Percentiles rank a stretch among this genome's conserved stretches.
These are phyloP conservation scores for Equus quagga DNA, from an alignment of 2,113 vertebrate genomes.

Conservation along the genomic window DNA sequence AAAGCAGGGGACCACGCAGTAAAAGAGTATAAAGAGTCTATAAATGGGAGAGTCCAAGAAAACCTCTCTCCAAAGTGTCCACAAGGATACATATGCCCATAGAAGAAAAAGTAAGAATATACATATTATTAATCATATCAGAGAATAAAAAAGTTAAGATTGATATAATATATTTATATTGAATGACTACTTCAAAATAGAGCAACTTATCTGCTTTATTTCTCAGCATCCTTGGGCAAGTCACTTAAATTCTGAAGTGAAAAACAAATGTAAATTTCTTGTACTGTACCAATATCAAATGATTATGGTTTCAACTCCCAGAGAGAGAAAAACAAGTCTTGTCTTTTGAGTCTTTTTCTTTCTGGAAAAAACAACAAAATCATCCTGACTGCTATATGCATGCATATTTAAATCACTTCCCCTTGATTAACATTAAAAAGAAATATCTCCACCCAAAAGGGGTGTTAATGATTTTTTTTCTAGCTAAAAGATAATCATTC, in stretches of 20 bases:
- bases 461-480: conserved; percentile 62
- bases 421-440: conserved; percentile 83
- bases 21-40: conserved; percentile 83
- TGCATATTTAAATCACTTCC: conserved; percentile 80
- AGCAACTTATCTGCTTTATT: conserved; percentile 74
- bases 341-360: conserved; percentile 65
- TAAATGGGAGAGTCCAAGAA: conserved; percentile 82
- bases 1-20: conserved; percentile 70
- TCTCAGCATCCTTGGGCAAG: conserved; percentile 79
- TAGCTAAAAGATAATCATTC: conserved; percentile 81
- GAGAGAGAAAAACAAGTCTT: conserved; percentile 75
- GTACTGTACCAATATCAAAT: conserved; percentile 62
- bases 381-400: conserved; percentile 77
- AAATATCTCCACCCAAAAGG: conserved; percentile 79
- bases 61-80: conserved; percentile 81
- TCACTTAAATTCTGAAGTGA: conserved; percentile 73
- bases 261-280: conserved; percentile 65
- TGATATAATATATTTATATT: conserved; percentile 69
- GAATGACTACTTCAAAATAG: conserved; percentile 78
- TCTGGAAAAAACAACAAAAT: conserved; percentile 52
- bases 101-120: conserved; percentile 80
- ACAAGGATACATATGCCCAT: conserved; percentile 78
- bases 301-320: conserved; percentile 69
- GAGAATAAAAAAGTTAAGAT: conserved; percentile 78
- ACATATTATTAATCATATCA: conserved; percentile 75